Base-by-base conservation (phyloP, 1,140 invertebrate genomes). In the Oncopodura yosiiana region DNA sequence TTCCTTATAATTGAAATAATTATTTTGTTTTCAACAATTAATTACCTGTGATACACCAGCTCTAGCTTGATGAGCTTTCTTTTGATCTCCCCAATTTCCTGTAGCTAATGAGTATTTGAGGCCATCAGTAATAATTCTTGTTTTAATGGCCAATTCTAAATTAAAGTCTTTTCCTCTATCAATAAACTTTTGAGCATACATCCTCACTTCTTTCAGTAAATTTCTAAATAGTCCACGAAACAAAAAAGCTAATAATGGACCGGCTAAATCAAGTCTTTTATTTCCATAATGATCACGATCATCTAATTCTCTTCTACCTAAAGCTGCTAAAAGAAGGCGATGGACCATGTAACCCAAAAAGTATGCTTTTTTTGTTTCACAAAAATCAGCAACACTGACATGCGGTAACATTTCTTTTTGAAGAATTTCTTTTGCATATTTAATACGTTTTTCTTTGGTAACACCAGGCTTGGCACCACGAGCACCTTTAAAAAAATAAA, bases 341-440 rank as follows among this genome's bases (percentile, higher is more conserved):
- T 99, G 94, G 0, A 99, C 94, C 94, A 99, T 99, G 68, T 99
- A 98, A 9, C 92, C 93, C 29, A 97, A 76, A 66, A 95, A 97
- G 67, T 96, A 97, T 0, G 94, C 94, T 70, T 99, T 99, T 70
- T 97, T 98, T 0, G 94, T 98, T 77, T 99, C 95, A 76, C 94
- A 97, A 72, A 95, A 98, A 71, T 98, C 94, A 43, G 92, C 94
- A 3, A 98, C 92, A 63, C 94, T 94, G 56, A 98, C 93, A 74
- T 99, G 95, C 11, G 95, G 94, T 62, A 99, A 80, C 91, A 97
- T 96, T 86, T 99, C 94, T 67, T 98, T 98, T 68, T 99, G 94
- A 52, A 99, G 73, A 74, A 99, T 98, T 83, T 99, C 95, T 69
- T 88, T 81, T 0, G 95, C 94, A 74, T 99, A 99, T 73, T 97